phyloP scores from a whole-genome alignment of 2,113 vertebrate genomes.

The Sula dactylatra region DNA sequence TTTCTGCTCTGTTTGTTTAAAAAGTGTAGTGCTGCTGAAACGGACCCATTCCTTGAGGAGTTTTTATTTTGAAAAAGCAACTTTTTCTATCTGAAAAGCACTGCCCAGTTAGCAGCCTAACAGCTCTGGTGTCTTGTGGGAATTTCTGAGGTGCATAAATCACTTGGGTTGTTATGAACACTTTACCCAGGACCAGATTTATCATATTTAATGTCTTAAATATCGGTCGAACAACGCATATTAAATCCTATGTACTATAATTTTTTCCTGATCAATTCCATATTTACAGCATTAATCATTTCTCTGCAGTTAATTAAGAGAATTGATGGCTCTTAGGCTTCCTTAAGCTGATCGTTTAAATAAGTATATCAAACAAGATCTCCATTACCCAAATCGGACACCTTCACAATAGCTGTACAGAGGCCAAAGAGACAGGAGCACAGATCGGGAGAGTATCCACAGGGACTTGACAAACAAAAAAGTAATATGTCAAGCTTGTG shows the following conservation, averaged over 20 bases:
- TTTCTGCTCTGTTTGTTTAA: not conserved
- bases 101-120: not conserved
- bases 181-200: not conserved
- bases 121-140: not conserved
- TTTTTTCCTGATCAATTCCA: slow-evolving; percentile 15
- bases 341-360: slow-evolving; percentile 23
- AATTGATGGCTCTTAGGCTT: slow-evolving; percentile 25
- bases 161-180: not conserved
- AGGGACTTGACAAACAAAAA: slow-evolving; percentile 44
- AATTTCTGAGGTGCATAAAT: slow-evolving; percentile 10
- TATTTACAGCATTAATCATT: slow-evolving; percentile 25
- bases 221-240: not conserved
- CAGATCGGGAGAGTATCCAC: slow-evolving; percentile 48
- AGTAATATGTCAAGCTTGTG: slow-evolving; percentile 24
- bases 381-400: slow-evolving; percentile 26
- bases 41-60: not conserved
- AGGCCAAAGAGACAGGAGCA: slow-evolving; percentile 41
- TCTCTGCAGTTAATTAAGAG: slow-evolving; percentile 47
- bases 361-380: slow-evolving; percentile 28
- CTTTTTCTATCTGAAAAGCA: not conserved
- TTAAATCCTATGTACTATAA: not conserved
- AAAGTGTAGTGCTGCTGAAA: not conserved
- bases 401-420: not conserved
- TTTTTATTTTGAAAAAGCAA: not conserved
- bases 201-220: slow-evolving; percentile 29